Evolutionary conservation across 2,113 vertebrate genomes (phyloP).

Genomic region (Trochalopteron elliotii): DNA sequence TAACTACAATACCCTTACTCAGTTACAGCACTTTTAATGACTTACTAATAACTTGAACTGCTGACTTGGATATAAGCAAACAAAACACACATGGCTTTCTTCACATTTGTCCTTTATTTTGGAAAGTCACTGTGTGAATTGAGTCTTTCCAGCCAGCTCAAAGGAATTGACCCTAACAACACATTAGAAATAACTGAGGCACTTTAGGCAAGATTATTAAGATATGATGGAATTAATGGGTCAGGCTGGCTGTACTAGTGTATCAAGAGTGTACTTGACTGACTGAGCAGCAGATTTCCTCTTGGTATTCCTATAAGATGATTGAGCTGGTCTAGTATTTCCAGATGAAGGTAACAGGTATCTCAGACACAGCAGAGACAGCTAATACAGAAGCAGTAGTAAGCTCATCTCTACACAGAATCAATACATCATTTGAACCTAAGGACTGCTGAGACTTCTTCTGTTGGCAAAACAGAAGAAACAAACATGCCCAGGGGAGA

Average conservation of each 20-base stretch:
- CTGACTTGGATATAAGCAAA: not conserved
- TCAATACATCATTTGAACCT: not conserved
- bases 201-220: constrained; percentile 50
- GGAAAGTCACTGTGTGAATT: not conserved
- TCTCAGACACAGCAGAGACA: not conserved
- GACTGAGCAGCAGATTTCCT: not conserved
- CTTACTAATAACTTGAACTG: not conserved
- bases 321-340: not conserved
- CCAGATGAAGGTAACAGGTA: not conserved
- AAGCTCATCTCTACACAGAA: not conserved
- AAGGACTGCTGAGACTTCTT: not conserved
- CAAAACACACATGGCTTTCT: not conserved
- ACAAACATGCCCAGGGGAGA: not conserved
- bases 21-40: not conserved
- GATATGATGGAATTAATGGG: not conserved
- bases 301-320: not conserved
- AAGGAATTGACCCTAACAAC: not conserved
- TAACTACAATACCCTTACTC: not conserved
- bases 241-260: not conserved
- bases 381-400: not conserved
- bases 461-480: not conserved
- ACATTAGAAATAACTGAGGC: constrained; percentile 3
- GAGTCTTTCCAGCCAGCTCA: not conserved
- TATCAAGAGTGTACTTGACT: not conserved
- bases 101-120: not conserved